Evolutionary conservation across 2,113 vertebrate species (phyloP), one percentile per base, ranked within the genome.

Genomic region (Electrona antarctica): DNA sequence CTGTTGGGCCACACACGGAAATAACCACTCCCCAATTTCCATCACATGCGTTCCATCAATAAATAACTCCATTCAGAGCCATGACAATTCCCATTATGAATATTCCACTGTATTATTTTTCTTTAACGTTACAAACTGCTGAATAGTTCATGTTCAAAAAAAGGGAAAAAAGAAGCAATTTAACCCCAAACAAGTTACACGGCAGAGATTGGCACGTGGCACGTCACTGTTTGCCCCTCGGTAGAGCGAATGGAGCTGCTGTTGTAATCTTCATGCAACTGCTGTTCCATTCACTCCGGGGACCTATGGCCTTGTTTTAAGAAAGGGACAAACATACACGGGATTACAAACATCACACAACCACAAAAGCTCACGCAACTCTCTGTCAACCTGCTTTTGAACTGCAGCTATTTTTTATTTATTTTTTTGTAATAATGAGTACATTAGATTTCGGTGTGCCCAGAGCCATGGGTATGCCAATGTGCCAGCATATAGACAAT

Each of bases 81-180:
- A 72, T 57, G 67, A 85, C 71, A 82, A 85, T 74, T 71, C 68
- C 21, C 33, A 73, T 69, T 55, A 87, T 91, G 71, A 91, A 92
- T 90, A 87, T 89, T 92, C 87, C 62, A 89, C 67, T 51, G 69
- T 67, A 65, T 84, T 79, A 65, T 88, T 80, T 72, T 83, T 21
- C 1, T 76, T 71, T 60, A 73, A 81, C 76, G 64, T 83, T 81
- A 74, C 69, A 80, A 70, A 58, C 59, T 69, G 48, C 21, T 84
- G 62, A 87, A 90, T 88, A 74, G 62, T 87, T 87, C 55, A 87
- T 86, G 80, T 15, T n/a, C n/a, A n/a, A n/a, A n/a, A n/a, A n/a
- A n/a, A n/a, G n/a, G n/a, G n/a, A n/a, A n/a, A n/a, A n/a, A n/a
- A n/a, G n/a, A n/a, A n/a, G n/a, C n/a, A n/a, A n/a, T n/a, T n/a